Conservation (phyloP, 2,888 invertebrate genomes). For the Cheilosia urbana region DNA sequence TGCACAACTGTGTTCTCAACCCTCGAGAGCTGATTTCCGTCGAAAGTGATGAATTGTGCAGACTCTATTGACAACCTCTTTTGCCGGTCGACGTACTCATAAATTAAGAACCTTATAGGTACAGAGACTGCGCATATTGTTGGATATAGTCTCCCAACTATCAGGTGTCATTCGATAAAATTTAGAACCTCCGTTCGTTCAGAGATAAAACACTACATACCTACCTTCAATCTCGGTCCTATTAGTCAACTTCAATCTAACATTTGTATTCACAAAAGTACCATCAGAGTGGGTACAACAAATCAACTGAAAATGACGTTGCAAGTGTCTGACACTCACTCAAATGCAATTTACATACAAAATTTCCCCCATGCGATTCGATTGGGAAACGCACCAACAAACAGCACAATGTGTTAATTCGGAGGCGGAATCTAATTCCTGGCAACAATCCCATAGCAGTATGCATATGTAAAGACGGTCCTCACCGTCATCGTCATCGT, state of each 20-base stretch:
- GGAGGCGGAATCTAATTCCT: constrained; percentile 68
- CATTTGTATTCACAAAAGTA: constrained; percentile 67
- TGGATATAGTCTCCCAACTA: constrained; percentile 14
- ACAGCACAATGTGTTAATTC: constrained; percentile 67
- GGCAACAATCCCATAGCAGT: constrained; percentile 27
- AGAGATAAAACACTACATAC: constrained; percentile 39
- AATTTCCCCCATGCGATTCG: constrained; percentile 44
- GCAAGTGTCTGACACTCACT: constrained; percentile 68
- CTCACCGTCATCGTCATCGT: constrained; percentile 24
- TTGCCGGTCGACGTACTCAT: constrained; percentile 42
- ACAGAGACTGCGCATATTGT: neutral
- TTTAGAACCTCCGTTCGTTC: constrained; percentile 67
- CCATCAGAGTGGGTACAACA: constrained; percentile 66
- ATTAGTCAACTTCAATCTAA: constrained; percentile 57
- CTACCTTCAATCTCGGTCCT: constrained; percentile 52
- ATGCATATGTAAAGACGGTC: constrained; percentile 25
- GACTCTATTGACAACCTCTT: constrained; percentile 23
- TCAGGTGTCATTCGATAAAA: constrained; percentile 68
- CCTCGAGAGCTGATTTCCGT: too few relatives aligned
- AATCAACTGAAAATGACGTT: constrained; percentile 74
- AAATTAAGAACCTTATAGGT: constrained; percentile 36
- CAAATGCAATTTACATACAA: constrained; percentile 72
- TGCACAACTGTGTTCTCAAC: neutral
- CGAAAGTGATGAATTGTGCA: constrained; percentile 14
- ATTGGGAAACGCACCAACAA: constrained; percentile 13